phyloP scores from a whole-genome alignment of 2,113 vertebrate genomes.

The Nothobranchius kuhntae region DNA sequence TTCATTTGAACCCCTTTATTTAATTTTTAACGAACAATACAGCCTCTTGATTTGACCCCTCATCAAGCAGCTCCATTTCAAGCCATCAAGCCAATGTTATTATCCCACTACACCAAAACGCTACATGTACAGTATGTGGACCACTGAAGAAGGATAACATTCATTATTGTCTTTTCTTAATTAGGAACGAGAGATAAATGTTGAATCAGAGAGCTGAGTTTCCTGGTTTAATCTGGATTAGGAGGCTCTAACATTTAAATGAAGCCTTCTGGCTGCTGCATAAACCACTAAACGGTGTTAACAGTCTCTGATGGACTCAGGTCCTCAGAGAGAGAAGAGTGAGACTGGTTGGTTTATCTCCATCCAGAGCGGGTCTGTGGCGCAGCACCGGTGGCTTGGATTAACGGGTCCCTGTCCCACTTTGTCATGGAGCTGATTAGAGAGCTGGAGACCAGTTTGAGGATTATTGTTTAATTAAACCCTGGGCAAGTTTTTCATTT shows the following conservation, averaged over 20 bases:
- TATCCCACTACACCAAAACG: slow-evolving; percentile 14
- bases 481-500: slow-evolving; percentile 44
- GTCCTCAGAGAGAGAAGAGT: slow-evolving; percentile 42
- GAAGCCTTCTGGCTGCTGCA: slow-evolving; percentile 35
- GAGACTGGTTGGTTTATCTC: slow-evolving; percentile 45
- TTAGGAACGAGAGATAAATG: slow-evolving; percentile 27
- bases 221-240: slow-evolving; percentile 51
- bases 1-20: too few relatives aligned
- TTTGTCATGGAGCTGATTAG: slow-evolving; percentile 50
- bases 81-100: slow-evolving; percentile 6
- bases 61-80: slow-evolving; percentile 8
- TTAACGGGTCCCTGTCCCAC: slow-evolving; percentile 54
- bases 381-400: slow-evolving; percentile 32
- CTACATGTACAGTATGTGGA: not conserved
- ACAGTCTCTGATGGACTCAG: slow-evolving; percentile 46
- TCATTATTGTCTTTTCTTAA: slow-evolving; percentile 17
- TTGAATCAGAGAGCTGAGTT: slow-evolving; percentile 19
- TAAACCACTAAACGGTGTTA: slow-evolving; percentile 32
- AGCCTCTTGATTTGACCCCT: not conserved
- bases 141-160: slow-evolving; percentile 2
- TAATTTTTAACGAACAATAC: too few relatives aligned
- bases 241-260: slow-evolving; percentile 34
- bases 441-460: slow-evolving; percentile 39
- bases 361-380: slow-evolving; percentile 15
- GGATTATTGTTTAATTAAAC: slow-evolving; percentile 70